A percentile compares a stretch with the other conserved stretches of the same genome.
These are phyloP conservation scores for Zaprionus obscuricornis DNA, from an alignment of 2,888 invertebrate genomes.

Conservation along the genomic window DNA sequence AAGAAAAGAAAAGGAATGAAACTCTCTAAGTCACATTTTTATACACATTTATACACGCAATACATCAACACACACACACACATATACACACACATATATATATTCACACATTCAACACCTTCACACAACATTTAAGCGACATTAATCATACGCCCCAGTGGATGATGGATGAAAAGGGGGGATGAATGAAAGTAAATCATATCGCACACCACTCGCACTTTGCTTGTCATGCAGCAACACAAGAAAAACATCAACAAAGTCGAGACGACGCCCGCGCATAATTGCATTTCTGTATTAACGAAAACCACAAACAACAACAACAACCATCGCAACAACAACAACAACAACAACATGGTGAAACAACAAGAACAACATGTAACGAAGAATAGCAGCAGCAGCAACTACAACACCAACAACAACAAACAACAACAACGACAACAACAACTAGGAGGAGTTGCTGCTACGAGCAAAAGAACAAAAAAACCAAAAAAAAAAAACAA, in stretches of 20 bases:
- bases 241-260: conserved; percentile 69
- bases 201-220: conserved; percentile 60
- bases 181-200: no score
- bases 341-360: conserved; percentile 17
- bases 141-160: conserved; percentile 54
- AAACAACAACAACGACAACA: conserved; percentile 31
- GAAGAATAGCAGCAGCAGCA: conserved; percentile 46
- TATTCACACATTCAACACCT: neutral
- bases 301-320: conserved; percentile 26
- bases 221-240: conserved; percentile 75
- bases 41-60: conserved; percentile 5
- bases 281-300: conserved; percentile 76
- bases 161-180: no score
- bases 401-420: conserved; percentile 18
- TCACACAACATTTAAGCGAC: conserved; percentile 36
- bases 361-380: conserved; percentile 37
- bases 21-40: neutral
- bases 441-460: no score
- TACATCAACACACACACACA: conserved; percentile 2
- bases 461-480: conserved; percentile 24
- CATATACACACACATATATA: conserved; percentile 5
- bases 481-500: conserved; percentile 11
- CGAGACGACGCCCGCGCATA: conserved; percentile 73
- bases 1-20: conserved; percentile 23
- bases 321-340: conserved; percentile 32